These are phyloP conservation scores for Cebus imitator DNA, from an alignment of 2,113 vertebrate genomes.

Conservation along the genomic window DNA sequence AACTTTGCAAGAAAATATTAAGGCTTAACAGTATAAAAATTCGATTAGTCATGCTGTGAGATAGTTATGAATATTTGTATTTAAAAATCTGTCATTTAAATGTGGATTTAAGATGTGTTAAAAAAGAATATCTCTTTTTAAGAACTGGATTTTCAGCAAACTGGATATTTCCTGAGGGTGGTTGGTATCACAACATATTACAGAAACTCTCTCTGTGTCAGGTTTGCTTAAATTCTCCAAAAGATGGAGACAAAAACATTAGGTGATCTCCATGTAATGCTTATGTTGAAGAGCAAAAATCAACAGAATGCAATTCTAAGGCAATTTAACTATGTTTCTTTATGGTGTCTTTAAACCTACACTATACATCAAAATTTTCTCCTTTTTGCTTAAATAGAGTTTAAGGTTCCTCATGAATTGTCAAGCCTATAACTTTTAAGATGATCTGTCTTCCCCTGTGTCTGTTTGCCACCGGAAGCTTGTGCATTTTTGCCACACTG, in stretches of 20 bases:
- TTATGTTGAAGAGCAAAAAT: neutral
- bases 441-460: neutral
- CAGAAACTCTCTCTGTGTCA: neutral
- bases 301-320: neutral
- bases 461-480: neutral
- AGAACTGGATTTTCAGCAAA: neutral
- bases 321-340: neutral
- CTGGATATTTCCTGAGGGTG: neutral
- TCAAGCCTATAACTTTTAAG: neutral
- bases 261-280: neutral
- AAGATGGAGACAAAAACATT: neutral
- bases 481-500: neutral
- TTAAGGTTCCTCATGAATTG: neutral
- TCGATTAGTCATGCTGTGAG: neutral
- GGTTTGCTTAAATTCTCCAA: neutral
- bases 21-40: neutral
- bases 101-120: neutral
- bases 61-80: neutral
- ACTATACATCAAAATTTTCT: neutral
- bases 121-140: neutral
- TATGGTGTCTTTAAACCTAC: neutral
- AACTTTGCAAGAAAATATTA: neutral
- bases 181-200: neutral
- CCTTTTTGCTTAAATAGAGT: neutral
- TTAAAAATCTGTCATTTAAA: neutral